Conservation (phyloP, 2,797 vertebrate genomes). For the Buphagus erythrorhynchus region DNA sequence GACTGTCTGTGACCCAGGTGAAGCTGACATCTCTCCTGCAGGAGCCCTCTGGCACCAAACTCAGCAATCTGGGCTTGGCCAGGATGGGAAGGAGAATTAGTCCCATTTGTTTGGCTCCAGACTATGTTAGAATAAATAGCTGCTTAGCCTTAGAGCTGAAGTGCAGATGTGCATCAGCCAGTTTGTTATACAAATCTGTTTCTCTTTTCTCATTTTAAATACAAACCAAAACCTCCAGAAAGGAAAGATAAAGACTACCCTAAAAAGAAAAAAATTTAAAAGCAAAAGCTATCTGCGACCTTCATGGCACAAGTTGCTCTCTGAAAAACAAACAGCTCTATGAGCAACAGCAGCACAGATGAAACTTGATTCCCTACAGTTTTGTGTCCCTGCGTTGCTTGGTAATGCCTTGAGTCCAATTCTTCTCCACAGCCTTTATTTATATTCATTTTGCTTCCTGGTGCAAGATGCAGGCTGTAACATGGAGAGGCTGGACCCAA, state of each 20-base stretch:
- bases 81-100: neutral
- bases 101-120: neutral
- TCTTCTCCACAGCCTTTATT: neutral
- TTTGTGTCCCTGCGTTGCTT: neutral
- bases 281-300: neutral
- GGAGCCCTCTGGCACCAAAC: neutral
- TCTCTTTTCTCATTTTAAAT: neutral
- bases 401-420: neutral
- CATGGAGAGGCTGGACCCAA: neutral
- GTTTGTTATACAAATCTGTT: slow-evolving; percentile 30
- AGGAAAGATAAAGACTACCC: neutral
- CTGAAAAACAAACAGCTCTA: neutral
- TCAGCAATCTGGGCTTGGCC: neutral
- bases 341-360: neutral
- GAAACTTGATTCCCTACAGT: neutral
- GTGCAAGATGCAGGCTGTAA: neutral
- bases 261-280: neutral
- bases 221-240: neutral
- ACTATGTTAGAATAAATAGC: neutral
- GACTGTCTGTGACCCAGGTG: neutral
- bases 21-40: neutral
- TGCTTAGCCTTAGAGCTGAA: neutral
- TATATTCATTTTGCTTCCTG: neutral
- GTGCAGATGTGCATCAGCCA: neutral
- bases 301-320: neutral